Base-by-base conservation (phyloP, 2,888 invertebrate genomes). In the Oligia latruncula region DNA sequence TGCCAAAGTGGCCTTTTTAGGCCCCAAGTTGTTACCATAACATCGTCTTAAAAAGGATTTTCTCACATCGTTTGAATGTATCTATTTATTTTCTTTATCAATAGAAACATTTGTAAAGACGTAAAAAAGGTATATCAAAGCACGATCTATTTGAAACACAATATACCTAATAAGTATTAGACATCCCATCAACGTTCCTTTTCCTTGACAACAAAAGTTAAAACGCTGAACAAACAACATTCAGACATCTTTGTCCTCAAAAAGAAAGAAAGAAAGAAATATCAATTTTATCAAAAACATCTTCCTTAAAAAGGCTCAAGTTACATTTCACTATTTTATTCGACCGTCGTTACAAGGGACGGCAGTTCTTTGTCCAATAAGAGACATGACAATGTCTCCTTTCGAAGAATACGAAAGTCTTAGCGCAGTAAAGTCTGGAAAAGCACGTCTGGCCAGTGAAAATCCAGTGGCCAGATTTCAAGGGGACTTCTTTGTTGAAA, bases 401-500 rank as follows among this genome's bases (percentile, higher is more conserved):
- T 86, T 68, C 60, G 52, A 64, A 29, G 35, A 35, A 58, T 70
- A 65, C 58, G 60, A 62, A 71, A 81, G 23, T 46, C 72, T 79
- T 68, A 55, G 35, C 35, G 49, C n/a, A 64, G 71, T n/a, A 58
- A 85, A 82, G 40, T 85, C 82, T 71, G 2, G 52, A 66, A 86
- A 86, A 77, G 70, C 55, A 58, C 70, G 77, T 58, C 74, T 65
- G 68, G 70, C 65, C 23, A 46, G 43, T 70, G 67, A 68, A 74
- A 78, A 70, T 72, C 79, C 40, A 71, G 87, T 62, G 87, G 52
- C 87, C 83, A 87, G 84, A 77, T 71, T 84, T 78, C 52, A 46
- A 62, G 49, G 1, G 15, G 64, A 70, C 49, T 86, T 83, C 68
- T 71, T 82, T 83, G 76, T 78, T 71, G 58, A 75, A 76, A 86